Conservation (phyloP, 1,140 invertebrate species). For the Dendroctonus valens region DNA sequence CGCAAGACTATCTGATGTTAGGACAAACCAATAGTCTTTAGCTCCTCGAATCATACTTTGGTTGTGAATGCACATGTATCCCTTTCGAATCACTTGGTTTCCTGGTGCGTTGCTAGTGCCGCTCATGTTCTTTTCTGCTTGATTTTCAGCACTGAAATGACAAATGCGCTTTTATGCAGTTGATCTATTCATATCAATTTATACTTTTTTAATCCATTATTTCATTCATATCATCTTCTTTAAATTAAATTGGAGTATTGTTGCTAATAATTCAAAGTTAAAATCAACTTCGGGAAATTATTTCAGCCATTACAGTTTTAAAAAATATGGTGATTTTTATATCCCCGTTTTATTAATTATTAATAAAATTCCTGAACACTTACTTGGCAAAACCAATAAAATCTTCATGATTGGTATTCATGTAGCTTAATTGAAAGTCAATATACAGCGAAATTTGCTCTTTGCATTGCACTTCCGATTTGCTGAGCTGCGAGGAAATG, state of each 20-base stretch:
- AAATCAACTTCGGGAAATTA: no score
- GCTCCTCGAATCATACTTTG: conserved; percentile 93
- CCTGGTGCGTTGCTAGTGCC: conserved; percentile 79
- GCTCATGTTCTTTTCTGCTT: conserved; percentile 88
- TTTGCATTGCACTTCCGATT: conserved; percentile 93
- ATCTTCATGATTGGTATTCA: conserved; percentile 99
- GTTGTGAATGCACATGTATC: conserved; percentile 97
- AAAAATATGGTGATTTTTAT: conserved; percentile 2
- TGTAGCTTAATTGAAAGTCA: conserved; percentile 97
- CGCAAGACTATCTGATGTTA: conserved; percentile 97
- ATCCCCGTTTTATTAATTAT: background rate
- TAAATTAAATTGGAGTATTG: no score
- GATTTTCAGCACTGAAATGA: conserved; percentile 84
- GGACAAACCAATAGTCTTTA: conserved; percentile 97
- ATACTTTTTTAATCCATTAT: background rate
- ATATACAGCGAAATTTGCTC: conserved; percentile 91
- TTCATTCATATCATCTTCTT: background rate
- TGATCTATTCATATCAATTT: no score
- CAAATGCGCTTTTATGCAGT: background rate
- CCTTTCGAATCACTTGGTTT: conserved; percentile 98
- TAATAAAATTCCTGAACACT: conserved; percentile 49
- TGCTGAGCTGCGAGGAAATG: conserved; percentile 88
- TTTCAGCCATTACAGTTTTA: no score
- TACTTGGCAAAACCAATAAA: conserved; percentile 99
- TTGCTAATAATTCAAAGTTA: no score